Evolutionary conservation across 1,140 invertebrate species (phyloP).

Genomic region (Drosophila mojavensis): DNA sequence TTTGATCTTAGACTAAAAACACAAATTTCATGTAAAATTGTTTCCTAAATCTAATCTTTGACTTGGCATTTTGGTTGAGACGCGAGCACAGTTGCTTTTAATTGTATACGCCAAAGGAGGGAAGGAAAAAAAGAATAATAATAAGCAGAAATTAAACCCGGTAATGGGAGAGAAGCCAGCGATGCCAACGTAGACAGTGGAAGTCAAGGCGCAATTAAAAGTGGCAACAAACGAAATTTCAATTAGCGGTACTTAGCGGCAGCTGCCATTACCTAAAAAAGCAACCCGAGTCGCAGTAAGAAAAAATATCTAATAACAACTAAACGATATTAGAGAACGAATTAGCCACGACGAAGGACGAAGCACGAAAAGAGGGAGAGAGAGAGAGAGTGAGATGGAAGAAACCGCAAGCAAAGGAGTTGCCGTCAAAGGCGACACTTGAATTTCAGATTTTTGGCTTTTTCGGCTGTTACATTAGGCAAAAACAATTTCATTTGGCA

Average conservation of each 20-base stretch:
- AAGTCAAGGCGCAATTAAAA: conserved; percentile 66
- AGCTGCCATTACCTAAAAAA: conserved; percentile 66
- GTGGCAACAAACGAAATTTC: conserved; percentile 70
- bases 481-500: conserved; percentile 55
- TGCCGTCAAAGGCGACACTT: conserved; percentile 35
- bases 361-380: conserved; percentile 16
- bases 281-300: conserved; percentile 8
- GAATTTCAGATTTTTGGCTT: conserved; percentile 18
- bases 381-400: conserved; percentile 39
- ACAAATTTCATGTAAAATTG: neutral
- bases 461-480: conserved; percentile 22
- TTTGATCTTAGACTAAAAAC: no score
- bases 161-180: conserved; percentile 18
- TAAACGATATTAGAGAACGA: conserved; percentile 72
- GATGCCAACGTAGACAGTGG: conserved; percentile 8
- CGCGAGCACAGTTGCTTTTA: conserved; percentile 47
- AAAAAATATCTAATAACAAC: conserved; percentile 74
- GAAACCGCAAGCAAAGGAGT: conserved; percentile 44
- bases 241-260: conserved; percentile 78
- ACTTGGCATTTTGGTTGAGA: conserved; percentile 5
- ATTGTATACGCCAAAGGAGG: conserved; percentile 28
- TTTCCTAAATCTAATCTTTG: conserved; percentile 1
- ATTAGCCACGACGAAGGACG: conserved; percentile 45
- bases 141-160: conserved; percentile 34
- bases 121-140: conserved; percentile 35